Base-by-base conservation (phyloP, 2,797 vertebrate species). In the Pantherophis alleghaniensis region DNA sequence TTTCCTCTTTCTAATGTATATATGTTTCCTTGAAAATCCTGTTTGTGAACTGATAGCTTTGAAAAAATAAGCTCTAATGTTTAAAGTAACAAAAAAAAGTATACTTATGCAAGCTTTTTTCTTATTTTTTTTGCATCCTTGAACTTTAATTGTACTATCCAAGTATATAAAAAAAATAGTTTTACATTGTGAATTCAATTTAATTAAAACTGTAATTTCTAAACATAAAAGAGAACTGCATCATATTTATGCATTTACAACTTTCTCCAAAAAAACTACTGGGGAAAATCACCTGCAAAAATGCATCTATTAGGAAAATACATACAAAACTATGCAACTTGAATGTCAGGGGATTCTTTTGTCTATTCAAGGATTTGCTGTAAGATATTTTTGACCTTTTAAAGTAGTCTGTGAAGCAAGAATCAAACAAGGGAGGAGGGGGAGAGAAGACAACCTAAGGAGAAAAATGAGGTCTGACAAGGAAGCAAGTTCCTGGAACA, bases 331-430 rank as follows among this genome's bases (percentile, higher is more conserved):
- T 22, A 83, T 4, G 9, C 10, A 83, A 47, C 37, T 79, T 93
- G 94, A 97, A 97, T 95, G 92, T 93, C 93, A 96, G 95, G 92
- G 96, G 94, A 96, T 97, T 98, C 95, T 97, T 96, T 96, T 97
- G 95, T 97, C 97, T 97, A 94, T 94, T 95, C 96, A 96, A 95
- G 93, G 95, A 97, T 96, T 96, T 32, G 96, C 98, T 98, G 93
- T 95, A 97, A 97, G 98, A 97, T 96, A 96, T 90, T 95, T 94
- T 91, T 96, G 97, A 98, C 98, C 97, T 98, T 98, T 98, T 94
- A 91, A 95, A 94, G 94, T 60, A 91, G 94, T 92, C 94, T 66
- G 87, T 90, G 37, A 79, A 83, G 74, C 74, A 83, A 47, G 66
- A n/a, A 74, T 74, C n/a, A 74, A 74, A 37, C n/a, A 32, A 74